These are phyloP conservation scores for Elmis aenea DNA, from an alignment of 2,888 invertebrate genomes.

Conservation along the genomic window DNA sequence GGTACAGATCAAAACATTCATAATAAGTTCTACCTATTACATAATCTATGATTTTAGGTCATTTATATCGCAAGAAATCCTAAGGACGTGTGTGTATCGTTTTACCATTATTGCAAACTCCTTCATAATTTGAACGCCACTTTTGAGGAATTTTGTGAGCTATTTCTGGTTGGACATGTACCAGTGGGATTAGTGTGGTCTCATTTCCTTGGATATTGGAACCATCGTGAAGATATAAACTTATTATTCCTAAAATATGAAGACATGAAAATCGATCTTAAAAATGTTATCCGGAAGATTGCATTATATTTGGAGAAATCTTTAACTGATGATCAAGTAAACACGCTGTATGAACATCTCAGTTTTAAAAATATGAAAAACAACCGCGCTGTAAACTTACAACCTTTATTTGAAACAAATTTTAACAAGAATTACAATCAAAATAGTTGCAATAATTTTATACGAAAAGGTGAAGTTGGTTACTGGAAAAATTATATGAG, in stretches of 20 bases:
- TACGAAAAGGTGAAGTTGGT: slow-evolving; percentile 49
- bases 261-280: slow-evolving; percentile 72
- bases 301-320: slow-evolving; percentile 66
- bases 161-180: slow-evolving; percentile 63
- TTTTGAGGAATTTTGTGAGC: slow-evolving; percentile 71
- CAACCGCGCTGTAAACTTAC: slow-evolving; percentile 55
- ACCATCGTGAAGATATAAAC: slow-evolving; percentile 63
- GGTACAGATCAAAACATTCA: too few species aligned
- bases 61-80: slow-evolving; percentile 86
- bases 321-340: slow-evolving; percentile 61
- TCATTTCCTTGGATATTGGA: slow-evolving; percentile 64
- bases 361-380: slow-evolving; percentile 51
- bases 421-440: slow-evolving; percentile 36
- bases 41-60: slow-evolving; percentile 53
- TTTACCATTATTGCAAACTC: slow-evolving; percentile 74
- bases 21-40: too few species aligned
- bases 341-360: slow-evolving; percentile 36
- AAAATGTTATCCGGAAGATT: slow-evolving; percentile 59
- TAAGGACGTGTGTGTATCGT: slow-evolving; percentile 86
- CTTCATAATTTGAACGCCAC: slow-evolving; percentile 56
- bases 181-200: slow-evolving; percentile 62
- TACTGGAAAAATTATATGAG: slow-evolving; percentile 58
- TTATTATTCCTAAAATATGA: slow-evolving; percentile 76
- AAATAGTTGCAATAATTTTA: slow-evolving; percentile 37
- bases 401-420: slow-evolving; percentile 35